These are phyloP conservation scores for Psococerastis gibbosa DNA, from an alignment of 2,888 invertebrate genomes.

Conservation along the genomic window DNA sequence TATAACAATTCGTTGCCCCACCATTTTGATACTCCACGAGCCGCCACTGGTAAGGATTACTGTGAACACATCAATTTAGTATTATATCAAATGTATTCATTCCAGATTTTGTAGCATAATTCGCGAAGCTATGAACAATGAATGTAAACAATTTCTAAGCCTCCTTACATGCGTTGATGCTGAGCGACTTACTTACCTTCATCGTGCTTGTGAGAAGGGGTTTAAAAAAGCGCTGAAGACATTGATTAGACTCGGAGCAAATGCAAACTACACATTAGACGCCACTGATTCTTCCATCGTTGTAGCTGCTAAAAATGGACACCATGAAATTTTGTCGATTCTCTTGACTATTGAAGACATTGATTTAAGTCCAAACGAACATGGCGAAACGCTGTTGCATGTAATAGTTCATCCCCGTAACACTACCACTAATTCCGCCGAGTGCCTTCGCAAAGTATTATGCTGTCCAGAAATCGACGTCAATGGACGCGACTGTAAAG, in stretches of 20 bases:
- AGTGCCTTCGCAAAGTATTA: neutral
- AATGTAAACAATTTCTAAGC: slow-evolving; percentile 16
- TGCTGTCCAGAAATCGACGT: slow-evolving; percentile 25
- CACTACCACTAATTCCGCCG: slow-evolving; percentile 18
- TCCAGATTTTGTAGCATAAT: slow-evolving; percentile 2
- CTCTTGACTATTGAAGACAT: slow-evolving; percentile 28
- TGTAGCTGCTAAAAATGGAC: slow-evolving; percentile 19
- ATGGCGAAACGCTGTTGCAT: slow-evolving; percentile 35
- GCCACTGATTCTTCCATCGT: slow-evolving; percentile 17
- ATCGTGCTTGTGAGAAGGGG: slow-evolving; percentile 41
- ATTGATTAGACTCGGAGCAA: neutral
- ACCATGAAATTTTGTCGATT: slow-evolving; percentile 17
- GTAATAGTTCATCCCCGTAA: slow-evolving; percentile 35
- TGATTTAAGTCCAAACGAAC: slow-evolving; percentile 18
- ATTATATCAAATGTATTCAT: too few species aligned
- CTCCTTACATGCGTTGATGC: slow-evolving; percentile 29
- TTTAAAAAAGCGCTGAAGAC: slow-evolving; percentile 31
- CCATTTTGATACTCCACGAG: too few species aligned
- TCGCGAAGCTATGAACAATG: neutral
- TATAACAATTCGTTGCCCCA: too few species aligned
- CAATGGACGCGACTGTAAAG: slow-evolving; percentile 39
- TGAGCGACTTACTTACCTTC: slow-evolving; percentile 31
- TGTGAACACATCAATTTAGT: too few species aligned
- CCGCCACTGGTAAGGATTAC: too few species aligned
- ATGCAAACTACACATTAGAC: neutral